Evolutionary conservation across 2,888 invertebrate genomes (phyloP).

Genomic region (Melolontha melolontha): DNA sequence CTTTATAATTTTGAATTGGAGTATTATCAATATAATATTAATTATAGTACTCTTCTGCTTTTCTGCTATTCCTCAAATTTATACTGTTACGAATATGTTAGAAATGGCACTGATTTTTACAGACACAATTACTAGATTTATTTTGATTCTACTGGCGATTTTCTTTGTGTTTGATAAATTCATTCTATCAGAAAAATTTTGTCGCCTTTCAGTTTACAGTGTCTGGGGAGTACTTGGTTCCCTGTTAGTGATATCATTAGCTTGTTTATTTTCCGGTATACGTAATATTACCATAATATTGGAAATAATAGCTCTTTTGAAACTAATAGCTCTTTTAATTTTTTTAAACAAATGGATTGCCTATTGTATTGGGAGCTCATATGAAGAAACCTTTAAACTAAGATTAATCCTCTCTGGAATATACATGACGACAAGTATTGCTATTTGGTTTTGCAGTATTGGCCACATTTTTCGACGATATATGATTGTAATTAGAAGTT

Average conservation of each 20-base stretch:
- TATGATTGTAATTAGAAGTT: background rate
- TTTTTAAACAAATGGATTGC: constrained; percentile 13
- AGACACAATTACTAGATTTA: constrained; percentile 1
- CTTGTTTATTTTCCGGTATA: background rate
- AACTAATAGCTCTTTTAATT: background rate
- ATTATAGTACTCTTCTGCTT: constrained; percentile 5
- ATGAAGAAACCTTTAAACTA: constrained; percentile 17
- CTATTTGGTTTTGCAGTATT: background rate
- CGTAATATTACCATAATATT: background rate
- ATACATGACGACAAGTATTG: background rate
- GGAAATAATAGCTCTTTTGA: background rate
- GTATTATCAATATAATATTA: background rate
- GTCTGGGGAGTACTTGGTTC: background rate
- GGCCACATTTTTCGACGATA: background rate
- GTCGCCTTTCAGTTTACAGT: background rate
- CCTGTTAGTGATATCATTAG: background rate
- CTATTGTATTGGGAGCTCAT: background rate
- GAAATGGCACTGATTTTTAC: background rate
- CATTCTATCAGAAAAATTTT: constrained; percentile 3
- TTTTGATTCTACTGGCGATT: background rate
- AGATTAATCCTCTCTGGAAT: constrained; percentile 1
- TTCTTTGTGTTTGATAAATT: constrained; percentile 8
- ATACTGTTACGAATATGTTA: background rate
- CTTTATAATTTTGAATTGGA: constrained; percentile 9
- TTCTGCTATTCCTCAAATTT: background rate